Evolutionary conservation across 2,797 vertebrate species (phyloP).

Genomic region (Prunella strophiata): DNA sequence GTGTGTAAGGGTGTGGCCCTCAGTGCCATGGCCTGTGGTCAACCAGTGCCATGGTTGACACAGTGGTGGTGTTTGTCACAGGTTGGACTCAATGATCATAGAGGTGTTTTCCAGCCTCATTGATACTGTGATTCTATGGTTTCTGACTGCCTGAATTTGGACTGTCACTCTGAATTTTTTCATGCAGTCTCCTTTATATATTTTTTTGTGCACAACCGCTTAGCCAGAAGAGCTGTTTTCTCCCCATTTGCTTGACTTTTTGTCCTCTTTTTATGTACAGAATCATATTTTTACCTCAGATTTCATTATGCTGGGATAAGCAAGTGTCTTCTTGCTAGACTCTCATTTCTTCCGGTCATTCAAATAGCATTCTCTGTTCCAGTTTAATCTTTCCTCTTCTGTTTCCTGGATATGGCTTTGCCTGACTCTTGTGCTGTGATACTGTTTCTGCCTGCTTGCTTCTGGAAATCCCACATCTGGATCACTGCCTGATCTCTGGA

Average conservation of each 20-base stretch:
- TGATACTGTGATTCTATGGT: neutral
- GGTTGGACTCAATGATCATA: no score
- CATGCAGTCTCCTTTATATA: neutral
- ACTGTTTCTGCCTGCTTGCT: neutral
- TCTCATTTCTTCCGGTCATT: neutral
- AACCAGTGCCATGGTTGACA: neutral
- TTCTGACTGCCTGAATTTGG: neutral
- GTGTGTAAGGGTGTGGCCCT: neutral
- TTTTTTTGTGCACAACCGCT: neutral
- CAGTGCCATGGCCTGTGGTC: no score
- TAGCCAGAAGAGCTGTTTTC: neutral
- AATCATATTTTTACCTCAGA: neutral
- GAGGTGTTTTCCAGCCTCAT: neutral
- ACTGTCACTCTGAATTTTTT: neutral
- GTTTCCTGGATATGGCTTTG: neutral
- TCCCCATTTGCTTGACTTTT: neutral
- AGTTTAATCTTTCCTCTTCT: neutral
- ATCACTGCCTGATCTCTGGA: constrained; percentile 12
- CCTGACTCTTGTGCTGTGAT: neutral
- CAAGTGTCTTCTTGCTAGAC: neutral
- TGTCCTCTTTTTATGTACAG: neutral
- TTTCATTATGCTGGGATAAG: neutral
- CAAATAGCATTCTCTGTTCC: neutral
- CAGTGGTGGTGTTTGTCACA: neutral
- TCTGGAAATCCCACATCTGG: constrained; percentile 25